These are phyloP conservation scores for Drosophila demipolita DNA, from an alignment of 2,888 invertebrate genomes.

Conservation along the genomic window DNA sequence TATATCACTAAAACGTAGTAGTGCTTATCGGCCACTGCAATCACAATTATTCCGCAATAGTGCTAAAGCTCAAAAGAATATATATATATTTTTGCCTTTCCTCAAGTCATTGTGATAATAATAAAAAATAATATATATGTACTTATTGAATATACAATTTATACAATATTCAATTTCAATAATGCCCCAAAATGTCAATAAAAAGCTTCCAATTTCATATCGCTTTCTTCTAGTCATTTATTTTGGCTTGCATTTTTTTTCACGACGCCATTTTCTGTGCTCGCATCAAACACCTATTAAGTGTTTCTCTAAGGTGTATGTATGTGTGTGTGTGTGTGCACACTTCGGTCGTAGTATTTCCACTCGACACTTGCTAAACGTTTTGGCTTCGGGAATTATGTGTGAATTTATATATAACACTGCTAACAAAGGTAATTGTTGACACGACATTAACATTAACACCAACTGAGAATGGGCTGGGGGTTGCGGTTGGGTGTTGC, in stretches of 20 bases:
- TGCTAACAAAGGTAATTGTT: constrained; percentile 71
- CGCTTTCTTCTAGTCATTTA: constrained; percentile 4
- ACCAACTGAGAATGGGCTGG: neutral
- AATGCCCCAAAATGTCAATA: too few relatives aligned
- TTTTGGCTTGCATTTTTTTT: neutral
- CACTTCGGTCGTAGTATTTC: neutral
- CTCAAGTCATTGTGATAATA: constrained; percentile 28
- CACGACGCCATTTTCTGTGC: constrained; percentile 9
- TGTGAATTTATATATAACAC: constrained; percentile 56
- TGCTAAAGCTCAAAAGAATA: constrained; percentile 12
- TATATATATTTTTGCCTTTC: constrained; percentile 14
- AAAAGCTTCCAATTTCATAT: neutral
- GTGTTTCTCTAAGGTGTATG: neutral
- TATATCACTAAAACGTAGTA: constrained; percentile 18
- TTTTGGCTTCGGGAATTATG: constrained; percentile 49
- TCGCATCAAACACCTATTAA: neutral
- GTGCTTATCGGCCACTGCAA: constrained; percentile 29
- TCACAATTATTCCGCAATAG: constrained; percentile 43
- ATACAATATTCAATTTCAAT: constrained; percentile 28
- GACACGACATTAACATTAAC: constrained; percentile 60
- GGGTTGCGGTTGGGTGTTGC: neutral
- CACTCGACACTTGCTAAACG: constrained; percentile 26
- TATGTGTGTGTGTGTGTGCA: constrained; percentile 1
- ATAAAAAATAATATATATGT: neutral
- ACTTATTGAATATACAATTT: constrained; percentile 32